These are phyloP conservation scores for Tachysurus fulvidraco DNA, from an alignment of 2,113 vertebrate genomes.

Conservation along the genomic window DNA sequence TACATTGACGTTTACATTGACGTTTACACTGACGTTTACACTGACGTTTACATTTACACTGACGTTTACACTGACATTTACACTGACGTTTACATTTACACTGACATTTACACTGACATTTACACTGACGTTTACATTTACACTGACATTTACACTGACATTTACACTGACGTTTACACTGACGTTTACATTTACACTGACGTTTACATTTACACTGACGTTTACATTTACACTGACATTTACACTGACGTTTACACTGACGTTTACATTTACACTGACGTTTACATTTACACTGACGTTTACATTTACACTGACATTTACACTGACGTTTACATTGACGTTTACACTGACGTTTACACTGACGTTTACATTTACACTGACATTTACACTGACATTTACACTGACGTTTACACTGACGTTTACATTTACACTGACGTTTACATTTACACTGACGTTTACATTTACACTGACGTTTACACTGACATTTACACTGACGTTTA, in stretches of 20 bases:
- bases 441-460: too few relatives aligned
- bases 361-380: conserved; percentile 49
- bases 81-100: too few relatives aligned
- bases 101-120: conserved; percentile 49
- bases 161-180: conserved; percentile 34
- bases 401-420: not conserved
- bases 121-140: not conserved
- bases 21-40: conserved; percentile 39
- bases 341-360: conserved; percentile 34
- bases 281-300: not conserved
- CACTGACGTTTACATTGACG: conserved; percentile 26
- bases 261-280: conserved; percentile 48
- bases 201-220: not conserved
- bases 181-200: conserved; percentile 49
- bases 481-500: conserved; percentile 33
- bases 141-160: conserved; percentile 28
- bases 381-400: conserved; percentile 35
- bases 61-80: conserved; percentile 44
- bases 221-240: too few relatives aligned
- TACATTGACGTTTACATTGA: not conserved
- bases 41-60: too few relatives aligned
- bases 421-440: conserved; percentile 42
- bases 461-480: conserved; percentile 34
- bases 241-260: conserved; percentile 30
- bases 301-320: too few relatives aligned